Evolutionary conservation across 2,113 vertebrate species (phyloP), one percentile per base, ranked within the genome.

Genomic region (Equus quagga): DNA sequence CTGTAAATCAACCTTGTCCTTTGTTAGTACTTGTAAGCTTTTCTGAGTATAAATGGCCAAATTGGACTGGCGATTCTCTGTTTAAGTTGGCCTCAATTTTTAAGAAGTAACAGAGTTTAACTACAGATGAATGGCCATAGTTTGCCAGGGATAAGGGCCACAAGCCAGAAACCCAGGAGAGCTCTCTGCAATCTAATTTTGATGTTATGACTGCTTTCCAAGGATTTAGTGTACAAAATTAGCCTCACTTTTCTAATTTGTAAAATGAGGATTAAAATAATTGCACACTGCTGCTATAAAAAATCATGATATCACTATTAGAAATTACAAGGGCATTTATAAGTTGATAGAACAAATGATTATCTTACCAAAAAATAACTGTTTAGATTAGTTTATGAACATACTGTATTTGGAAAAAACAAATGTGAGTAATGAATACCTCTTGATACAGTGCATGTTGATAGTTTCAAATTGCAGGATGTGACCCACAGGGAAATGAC

Each of bases 241-340:
- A 64, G 17, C 56, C 81, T 95, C 26, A 67, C 69, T 87, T 97
- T 95, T 89, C 76, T 90, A 49, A 70, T 92, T 97, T 95, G 41
- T 81, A 92, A 97, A 94, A 82, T 87, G 60, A 12, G 44, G 10
- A 93, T 94, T 76, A 96, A 90, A 96, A 54, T 87, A 81, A 90
- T 33, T 82, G 18, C 6, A 92, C 60, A 80, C 51, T 83, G 54
- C 6, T 65, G 33, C 46, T 89, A 60, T 72, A n/a, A 95, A 90
- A 97, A 96, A 85, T 33, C 64, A 80, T 69, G 46, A 69, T 62
- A 80, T 69, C 80, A 26, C 64, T 93, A 81, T 79, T 82, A 96
- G 92, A 97, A 94, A 91, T 31, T 82, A 67, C 28, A 88, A 80
- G 19, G 13, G 31, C 17, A 93, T 36, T 91, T 93, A 93, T 28